phyloP scores from a whole-genome alignment of 2,888 invertebrate species.

The Eristalis intricaria region DNA sequence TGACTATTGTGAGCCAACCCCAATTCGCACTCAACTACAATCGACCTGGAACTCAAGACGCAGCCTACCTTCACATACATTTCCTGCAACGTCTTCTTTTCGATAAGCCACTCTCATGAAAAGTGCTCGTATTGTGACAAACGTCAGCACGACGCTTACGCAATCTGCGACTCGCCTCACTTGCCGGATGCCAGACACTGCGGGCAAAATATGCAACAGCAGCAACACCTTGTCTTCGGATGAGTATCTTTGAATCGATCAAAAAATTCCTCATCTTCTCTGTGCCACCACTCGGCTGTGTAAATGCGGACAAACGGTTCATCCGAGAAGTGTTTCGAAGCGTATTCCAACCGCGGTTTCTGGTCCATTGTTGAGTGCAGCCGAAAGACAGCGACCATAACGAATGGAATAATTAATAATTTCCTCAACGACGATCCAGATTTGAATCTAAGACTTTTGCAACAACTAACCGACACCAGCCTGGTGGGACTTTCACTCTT shows the following conservation, averaged over 20 bases:
- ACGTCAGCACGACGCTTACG: background rate
- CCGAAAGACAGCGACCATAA: constrained; percentile 15
- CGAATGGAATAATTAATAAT: constrained; percentile 68
- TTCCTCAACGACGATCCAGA: constrained; percentile 54
- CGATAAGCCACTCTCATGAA: no score
- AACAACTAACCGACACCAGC: constrained; percentile 4
- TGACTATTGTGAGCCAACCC: no score
- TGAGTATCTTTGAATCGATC: constrained; percentile 19
- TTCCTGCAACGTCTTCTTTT: no score
- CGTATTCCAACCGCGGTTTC: constrained; percentile 49
- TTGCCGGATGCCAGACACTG: background rate
- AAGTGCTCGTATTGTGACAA: no score
- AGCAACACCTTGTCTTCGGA: background rate
- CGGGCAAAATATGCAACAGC: constrained; percentile 1
- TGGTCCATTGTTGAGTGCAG: constrained; percentile 49
- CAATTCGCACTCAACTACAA: no score
- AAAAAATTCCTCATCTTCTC: constrained; percentile 8
- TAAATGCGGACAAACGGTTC: constrained; percentile 35
- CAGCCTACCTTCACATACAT: no score
- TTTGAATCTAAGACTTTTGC: constrained; percentile 49
- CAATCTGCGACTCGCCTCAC: background rate
- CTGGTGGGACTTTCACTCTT: constrained; percentile 57
- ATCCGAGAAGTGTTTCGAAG: constrained; percentile 54
- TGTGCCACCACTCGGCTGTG: background rate
- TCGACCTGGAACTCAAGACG: no score